Base-by-base conservation (phyloP, 1,140 invertebrate genomes). In the Ceratina japonica region DNA sequence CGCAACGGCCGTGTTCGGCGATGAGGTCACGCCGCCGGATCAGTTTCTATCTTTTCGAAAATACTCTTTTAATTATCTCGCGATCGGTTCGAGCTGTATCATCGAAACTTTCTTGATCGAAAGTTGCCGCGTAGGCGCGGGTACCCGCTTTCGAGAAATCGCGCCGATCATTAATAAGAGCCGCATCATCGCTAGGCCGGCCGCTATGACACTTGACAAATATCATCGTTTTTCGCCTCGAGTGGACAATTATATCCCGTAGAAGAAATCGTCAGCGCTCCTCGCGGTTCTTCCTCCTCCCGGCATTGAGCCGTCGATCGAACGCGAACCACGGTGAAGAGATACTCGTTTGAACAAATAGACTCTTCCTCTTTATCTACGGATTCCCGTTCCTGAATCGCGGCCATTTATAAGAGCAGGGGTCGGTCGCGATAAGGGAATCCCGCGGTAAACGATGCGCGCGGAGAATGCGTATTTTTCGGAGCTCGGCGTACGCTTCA, bases 31-130 rank as follows among this genome's bases (percentile, higher is more conserved):
- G 24, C 56, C 51, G n/a, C 10, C 8, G 1, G n/a, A 16, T 49
- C 44, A 4, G 12, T 54, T 10, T 20, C 27, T 22, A 68, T 65
- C 13, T 52, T 12, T 18, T 24, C 4, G 18, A 20, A 58, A 54
- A 64, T 16, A 7, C 2, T 10, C 37, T 56, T 78, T 64, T 74
- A 74, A 79, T 79, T 79, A 64, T 63, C 27, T 4, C 59, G 75
- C 56, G 71, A 83, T 62, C 27, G 66, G 72, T 49, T 64, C 58
- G 18, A 70, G 58, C 75, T 64, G 72, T 74, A 68, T 84, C 83
- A 84, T 84, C 73, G 59, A 80, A 84, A 84, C 71, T 84, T 84
- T 80, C 82, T 63, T 65, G 82, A 84, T 84, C 81, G 83, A 84
- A 84, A 84, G 83, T 84, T 80, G 71, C 44, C 51, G 77, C 78